These are phyloP conservation scores for Eubasilissa splendida DNA, from an alignment of 2,888 invertebrate species.

Conservation along the genomic window DNA sequence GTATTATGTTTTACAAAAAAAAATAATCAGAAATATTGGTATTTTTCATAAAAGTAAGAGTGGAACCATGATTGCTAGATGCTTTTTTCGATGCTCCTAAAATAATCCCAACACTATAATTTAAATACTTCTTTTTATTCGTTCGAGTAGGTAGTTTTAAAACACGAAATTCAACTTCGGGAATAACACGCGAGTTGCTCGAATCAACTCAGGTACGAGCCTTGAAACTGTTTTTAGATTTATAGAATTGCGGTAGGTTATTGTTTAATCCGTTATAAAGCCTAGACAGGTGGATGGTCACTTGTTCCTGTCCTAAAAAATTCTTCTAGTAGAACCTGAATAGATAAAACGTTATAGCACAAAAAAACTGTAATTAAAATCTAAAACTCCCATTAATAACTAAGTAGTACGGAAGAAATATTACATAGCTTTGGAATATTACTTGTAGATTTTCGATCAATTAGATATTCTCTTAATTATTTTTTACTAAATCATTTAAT, in stretches of 20 bases:
- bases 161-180: conserved; percentile 13
- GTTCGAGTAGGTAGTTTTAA: conserved; percentile 4
- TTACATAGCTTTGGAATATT: no score
- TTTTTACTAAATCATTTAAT: no score
- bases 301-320: no score
- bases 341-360: no score
- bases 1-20: no score
- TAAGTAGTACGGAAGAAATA: no score
- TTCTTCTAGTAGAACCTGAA: no score
- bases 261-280: conserved; percentile 11
- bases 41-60: conserved; percentile 12
- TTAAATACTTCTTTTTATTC: conserved; percentile 9
- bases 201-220: neutral
- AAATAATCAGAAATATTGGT: neutral
- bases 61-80: neutral
- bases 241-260: conserved; percentile 33
- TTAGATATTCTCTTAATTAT: no score
- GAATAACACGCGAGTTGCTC: neutral
- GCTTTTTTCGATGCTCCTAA: neutral
- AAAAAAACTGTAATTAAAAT: no score
- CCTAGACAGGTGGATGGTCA: no score
- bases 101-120: conserved; percentile 6
- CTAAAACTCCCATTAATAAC: no score
- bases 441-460: no score
- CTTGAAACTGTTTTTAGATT: conserved; percentile 24